Percentiles rank a stretch among this genome's conserved stretches.
Conservation (phyloP, 2,797 vertebrate species). For the Sparidentex hasta region DNA sequence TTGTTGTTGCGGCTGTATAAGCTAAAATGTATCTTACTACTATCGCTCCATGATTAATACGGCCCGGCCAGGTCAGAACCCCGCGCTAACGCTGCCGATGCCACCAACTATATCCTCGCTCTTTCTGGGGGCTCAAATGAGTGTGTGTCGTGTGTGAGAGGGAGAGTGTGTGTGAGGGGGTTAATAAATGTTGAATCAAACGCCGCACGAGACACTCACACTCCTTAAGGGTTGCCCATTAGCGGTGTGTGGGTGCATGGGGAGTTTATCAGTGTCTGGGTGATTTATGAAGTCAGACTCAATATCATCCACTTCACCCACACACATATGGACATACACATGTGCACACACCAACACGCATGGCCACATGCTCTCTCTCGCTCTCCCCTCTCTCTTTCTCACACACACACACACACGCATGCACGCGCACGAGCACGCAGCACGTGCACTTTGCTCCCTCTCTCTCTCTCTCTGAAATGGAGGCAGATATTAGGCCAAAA, state of each 20-base stretch:
- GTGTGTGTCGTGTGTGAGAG: slow-evolving; percentile 68
- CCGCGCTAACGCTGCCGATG: slow-evolving; percentile 53
- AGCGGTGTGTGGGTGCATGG: slow-evolving; percentile 86
- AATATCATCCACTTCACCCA: slow-evolving; percentile 87
- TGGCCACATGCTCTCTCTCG: slow-evolving; percentile 70
- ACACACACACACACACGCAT: not conserved
- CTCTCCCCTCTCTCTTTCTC: not conserved
- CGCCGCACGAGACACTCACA: slow-evolving; percentile 87
- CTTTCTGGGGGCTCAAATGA: slow-evolving; percentile 79
- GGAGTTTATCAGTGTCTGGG: slow-evolving; percentile 88
- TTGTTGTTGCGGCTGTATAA: slow-evolving; percentile 70
- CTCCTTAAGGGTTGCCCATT: slow-evolving; percentile 88
- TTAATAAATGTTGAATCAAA: slow-evolving; percentile 89
- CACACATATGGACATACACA: slow-evolving; percentile 86
- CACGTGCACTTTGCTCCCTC: slow-evolving; percentile 29
- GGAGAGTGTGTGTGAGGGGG: slow-evolving; percentile 75
- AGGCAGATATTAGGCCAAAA: slow-evolving; percentile 81
- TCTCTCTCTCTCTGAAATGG: slow-evolving; percentile 62
- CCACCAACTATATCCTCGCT: slow-evolving; percentile 77
- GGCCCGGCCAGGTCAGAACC: slow-evolving; percentile 76
- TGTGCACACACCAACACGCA: slow-evolving; percentile 75
- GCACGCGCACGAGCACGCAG: not conserved
- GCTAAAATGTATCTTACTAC: slow-evolving; percentile 70
- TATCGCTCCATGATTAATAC: slow-evolving; percentile 76
- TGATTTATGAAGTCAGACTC: slow-evolving; percentile 89